Percentiles rank a stretch among this genome's conserved stretches.
These are phyloP conservation scores for Venturia canescens DNA, from an alignment of 1,140 invertebrate genomes.

Conservation along the genomic window DNA sequence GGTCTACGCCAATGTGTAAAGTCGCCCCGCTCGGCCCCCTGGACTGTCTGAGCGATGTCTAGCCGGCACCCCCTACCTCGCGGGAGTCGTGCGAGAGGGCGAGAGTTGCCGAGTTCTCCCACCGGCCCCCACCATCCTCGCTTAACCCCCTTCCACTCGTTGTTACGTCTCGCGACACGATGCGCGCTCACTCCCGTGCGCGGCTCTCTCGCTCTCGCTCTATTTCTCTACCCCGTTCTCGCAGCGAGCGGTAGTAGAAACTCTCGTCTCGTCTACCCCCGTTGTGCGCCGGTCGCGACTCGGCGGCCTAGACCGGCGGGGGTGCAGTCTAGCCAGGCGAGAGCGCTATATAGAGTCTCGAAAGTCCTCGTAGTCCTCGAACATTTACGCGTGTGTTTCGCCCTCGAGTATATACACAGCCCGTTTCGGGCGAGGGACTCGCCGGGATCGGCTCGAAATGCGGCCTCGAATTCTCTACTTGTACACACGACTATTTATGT, in stretches of 20 bases:
- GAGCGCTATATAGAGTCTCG: constrained; percentile 57
- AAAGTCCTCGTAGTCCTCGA: constrained; percentile 19
- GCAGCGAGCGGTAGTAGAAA: constrained; percentile 7
- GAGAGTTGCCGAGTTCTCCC: constrained; percentile 53
- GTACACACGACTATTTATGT: background rate
- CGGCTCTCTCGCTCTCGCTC: constrained; percentile 13
- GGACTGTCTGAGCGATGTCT: constrained; percentile 72
- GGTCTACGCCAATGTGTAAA: constrained; percentile 64
- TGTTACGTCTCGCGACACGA: constrained; percentile 24
- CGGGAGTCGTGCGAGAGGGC: constrained; percentile 47
- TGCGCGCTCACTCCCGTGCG: constrained; percentile 41
- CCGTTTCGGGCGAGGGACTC: constrained; percentile 27
- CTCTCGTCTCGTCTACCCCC: constrained; percentile 53
- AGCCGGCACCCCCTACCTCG: constrained; percentile 68
- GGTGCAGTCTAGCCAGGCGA: constrained; percentile 67
- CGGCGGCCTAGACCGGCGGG: constrained; percentile 56
- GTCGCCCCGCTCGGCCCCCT: constrained; percentile 67
- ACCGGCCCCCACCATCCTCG: constrained; percentile 49
- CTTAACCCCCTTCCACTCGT: constrained; percentile 47
- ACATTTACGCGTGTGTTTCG: constrained; percentile 9
- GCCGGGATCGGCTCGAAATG: background rate
- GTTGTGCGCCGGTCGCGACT: constrained; percentile 52
- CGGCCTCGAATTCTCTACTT: background rate
- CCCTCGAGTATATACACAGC: constrained; percentile 21
- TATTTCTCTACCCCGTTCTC: constrained; percentile 34